Conservation (phyloP, 2,888 invertebrate species). For the Folsomia candida region DNA sequence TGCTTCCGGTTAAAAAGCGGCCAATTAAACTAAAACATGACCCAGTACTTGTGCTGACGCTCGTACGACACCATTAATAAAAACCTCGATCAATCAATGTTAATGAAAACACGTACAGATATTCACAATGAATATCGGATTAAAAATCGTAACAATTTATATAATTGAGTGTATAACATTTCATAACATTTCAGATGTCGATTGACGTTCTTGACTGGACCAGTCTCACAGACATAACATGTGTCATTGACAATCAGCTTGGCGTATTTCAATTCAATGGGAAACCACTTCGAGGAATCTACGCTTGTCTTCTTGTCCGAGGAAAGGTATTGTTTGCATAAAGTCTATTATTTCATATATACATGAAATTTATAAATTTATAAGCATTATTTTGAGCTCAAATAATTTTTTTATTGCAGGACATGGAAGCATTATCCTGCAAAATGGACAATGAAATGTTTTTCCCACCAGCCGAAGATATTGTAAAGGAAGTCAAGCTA, state of each 20-base stretch:
- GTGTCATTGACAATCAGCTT: constrained; percentile 47
- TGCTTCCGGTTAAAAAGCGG: too few relatives aligned
- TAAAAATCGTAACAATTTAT: too few relatives aligned
- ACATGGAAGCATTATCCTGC: constrained; percentile 43
- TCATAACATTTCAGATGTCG: constrained; percentile 64
- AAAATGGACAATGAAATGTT: constrained; percentile 47
- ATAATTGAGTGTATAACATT: too few relatives aligned
- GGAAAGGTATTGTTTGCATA: constrained; percentile 40
- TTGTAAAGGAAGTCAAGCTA: constrained; percentile 49
- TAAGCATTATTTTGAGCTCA: background rate
- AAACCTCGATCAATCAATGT: too few relatives aligned
- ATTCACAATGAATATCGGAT: too few relatives aligned
- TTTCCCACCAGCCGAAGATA: constrained; percentile 47
- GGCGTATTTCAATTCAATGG: constrained; percentile 45
- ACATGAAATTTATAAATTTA: constrained; percentile 2
- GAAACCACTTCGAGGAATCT: constrained; percentile 42
- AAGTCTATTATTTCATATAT: background rate
- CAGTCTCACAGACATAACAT: constrained; percentile 56
- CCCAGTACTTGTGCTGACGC: too few relatives aligned
- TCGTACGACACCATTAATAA: too few relatives aligned
- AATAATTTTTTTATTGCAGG: constrained; percentile 28
- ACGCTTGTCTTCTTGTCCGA: constrained; percentile 47
- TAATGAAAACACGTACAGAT: too few relatives aligned
- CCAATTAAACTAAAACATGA: too few relatives aligned
- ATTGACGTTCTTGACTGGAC: constrained; percentile 88